These are phyloP conservation scores for Hucho hucho DNA, from an alignment of 2,113 vertebrate genomes.

Conservation along the genomic window DNA sequence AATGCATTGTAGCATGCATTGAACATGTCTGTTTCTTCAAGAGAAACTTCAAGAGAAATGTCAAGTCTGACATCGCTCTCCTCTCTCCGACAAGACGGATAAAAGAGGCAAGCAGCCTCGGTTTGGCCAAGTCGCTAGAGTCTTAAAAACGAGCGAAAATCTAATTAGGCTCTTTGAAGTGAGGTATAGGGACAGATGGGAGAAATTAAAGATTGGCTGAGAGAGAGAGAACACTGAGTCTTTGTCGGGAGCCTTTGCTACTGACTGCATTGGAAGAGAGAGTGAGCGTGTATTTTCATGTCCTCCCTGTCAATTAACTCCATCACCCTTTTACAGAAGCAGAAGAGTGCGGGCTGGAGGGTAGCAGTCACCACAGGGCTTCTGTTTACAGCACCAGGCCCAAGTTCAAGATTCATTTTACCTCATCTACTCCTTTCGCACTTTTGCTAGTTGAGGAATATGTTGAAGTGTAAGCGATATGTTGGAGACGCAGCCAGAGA, in stretches of 20 bases:
- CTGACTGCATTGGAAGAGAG: neutral
- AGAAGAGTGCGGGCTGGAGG: neutral
- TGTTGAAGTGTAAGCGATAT: neutral
- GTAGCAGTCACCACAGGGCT: constrained; percentile 27
- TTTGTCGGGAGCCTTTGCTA: neutral
- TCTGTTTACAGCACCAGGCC: constrained; percentile 17
- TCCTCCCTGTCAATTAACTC: constrained; percentile 21
- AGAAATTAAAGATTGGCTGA: constrained; percentile 16
- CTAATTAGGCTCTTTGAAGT: constrained; percentile 14
- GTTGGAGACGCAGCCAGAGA: neutral
- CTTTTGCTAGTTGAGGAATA: neutral
- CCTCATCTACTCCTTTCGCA: constrained; percentile 2
- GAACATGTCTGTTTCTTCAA: too few relatives aligned
- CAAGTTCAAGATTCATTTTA: constrained; percentile 14
- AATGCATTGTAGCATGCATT: neutral
- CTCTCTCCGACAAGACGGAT: neutral
- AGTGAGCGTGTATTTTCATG: neutral
- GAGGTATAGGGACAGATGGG: constrained; percentile 21
- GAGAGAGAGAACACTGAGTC: constrained; percentile 5
- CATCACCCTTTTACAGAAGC: constrained; percentile 5
- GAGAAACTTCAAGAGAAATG: too few relatives aligned
- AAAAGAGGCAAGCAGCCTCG: neutral
- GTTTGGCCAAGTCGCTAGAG: neutral
- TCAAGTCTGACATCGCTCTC: neutral
- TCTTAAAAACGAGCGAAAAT: neutral